Conservation (phyloP, 2,797 vertebrate species). For the Phrynocephalus forsythii region DNA sequence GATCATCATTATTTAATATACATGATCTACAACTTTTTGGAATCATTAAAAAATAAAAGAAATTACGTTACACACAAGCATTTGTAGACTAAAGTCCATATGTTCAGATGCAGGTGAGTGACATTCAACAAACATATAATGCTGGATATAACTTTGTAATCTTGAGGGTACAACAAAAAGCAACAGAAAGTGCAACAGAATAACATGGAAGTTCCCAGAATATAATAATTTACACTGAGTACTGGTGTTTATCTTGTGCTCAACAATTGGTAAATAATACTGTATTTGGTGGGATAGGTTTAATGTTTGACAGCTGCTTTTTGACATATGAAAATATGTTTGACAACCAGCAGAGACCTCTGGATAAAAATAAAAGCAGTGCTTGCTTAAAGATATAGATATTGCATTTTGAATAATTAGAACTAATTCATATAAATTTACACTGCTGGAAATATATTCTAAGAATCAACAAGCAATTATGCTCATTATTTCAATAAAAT, state of each 20-base stretch:
- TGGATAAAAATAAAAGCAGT: background rate
- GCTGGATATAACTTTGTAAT: too few relatives aligned
- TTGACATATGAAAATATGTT: background rate
- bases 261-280: background rate
- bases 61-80: too few relatives aligned
- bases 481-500: background rate
- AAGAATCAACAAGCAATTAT: background rate
- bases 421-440: background rate
- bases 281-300: background rate
- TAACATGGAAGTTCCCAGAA: too few relatives aligned
- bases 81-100: too few relatives aligned
- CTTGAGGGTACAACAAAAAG: too few relatives aligned
- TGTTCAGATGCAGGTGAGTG: too few relatives aligned
- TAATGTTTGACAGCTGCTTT: background rate
- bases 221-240: background rate
- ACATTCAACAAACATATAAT: too few relatives aligned
- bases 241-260: background rate
- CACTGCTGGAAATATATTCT: background rate
- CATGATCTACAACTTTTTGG: too few relatives aligned
- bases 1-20: too few relatives aligned
- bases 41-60: too few relatives aligned
- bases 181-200: too few relatives aligned
- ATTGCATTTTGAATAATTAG: background rate
- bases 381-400: background rate
- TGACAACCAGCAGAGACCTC: background rate